Evolutionary conservation across 2,113 vertebrate species (phyloP).

Genomic region (Mellivora capensis): DNA sequence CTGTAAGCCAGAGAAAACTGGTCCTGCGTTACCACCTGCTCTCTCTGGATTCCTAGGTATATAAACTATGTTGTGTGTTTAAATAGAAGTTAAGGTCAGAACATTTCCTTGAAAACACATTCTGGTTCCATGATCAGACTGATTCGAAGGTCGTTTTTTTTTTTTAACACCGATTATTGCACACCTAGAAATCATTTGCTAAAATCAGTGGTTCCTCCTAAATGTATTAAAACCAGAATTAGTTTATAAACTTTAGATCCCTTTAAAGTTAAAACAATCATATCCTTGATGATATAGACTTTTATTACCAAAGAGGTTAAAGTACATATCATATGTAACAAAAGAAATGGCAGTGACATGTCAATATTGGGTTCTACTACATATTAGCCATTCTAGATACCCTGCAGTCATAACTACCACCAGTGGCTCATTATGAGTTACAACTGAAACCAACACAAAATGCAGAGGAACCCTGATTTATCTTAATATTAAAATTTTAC

Average conservation of each 20-base stretch:
- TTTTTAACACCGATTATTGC: neutral
- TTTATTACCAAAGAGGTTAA: neutral
- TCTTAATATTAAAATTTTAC: constrained; percentile 75
- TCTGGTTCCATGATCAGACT: neutral
- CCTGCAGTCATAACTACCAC: neutral
- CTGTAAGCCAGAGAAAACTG: neutral
- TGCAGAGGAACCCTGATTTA: constrained; percentile 58
- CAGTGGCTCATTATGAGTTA: constrained; percentile 57
- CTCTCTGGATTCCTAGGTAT: neutral
- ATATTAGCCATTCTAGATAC: neutral
- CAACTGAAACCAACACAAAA: constrained; percentile 67
- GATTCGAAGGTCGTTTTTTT: neutral
- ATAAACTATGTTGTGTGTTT: neutral
- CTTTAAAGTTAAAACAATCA: constrained; percentile 57
- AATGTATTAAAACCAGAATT: constrained; percentile 46
- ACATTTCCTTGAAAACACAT: neutral
- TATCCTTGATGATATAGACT: neutral
- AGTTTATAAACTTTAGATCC: constrained; percentile 36
- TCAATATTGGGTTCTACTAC: constrained; percentile 1
- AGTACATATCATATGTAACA: constrained; percentile 37
- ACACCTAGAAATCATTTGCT: neutral
- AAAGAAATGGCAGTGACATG: constrained; percentile 46
- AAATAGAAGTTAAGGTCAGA: neutral
- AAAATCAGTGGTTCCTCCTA: constrained; percentile 3
- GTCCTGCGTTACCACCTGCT: neutral